Conservation (phyloP, 2,888 invertebrate genomes). For the Parnassius apollo region DNA sequence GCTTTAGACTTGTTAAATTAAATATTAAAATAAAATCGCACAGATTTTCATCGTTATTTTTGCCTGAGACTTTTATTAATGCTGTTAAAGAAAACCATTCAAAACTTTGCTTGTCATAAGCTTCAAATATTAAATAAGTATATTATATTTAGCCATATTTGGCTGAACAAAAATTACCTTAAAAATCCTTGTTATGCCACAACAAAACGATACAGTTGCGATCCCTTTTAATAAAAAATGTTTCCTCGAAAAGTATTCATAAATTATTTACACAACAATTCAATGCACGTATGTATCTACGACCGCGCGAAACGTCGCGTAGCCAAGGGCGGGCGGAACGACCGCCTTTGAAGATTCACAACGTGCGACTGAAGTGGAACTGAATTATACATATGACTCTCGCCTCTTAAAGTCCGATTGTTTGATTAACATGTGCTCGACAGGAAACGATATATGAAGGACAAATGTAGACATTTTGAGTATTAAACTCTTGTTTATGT, state of each 20-base stretch:
- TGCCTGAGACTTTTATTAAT: too few relatives aligned
- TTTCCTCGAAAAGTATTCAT: conserved; percentile 24
- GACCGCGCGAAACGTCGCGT: conserved; percentile 12
- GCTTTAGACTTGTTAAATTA: too few relatives aligned
- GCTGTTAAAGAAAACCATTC: too few relatives aligned
- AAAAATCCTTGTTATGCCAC: background rate
- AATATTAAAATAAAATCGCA: too few relatives aligned
- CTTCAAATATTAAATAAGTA: too few relatives aligned
- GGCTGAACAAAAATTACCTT: conserved; percentile 13
- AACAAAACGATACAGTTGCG: background rate
- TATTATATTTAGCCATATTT: background rate
- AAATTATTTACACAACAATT: conserved; percentile 24
- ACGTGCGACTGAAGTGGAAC: conserved; percentile 45
- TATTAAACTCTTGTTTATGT: background rate
- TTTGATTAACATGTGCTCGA: conserved; percentile 32
- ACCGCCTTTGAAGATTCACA: conserved; percentile 43
- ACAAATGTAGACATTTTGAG: conserved; percentile 20
- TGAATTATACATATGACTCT: conserved; percentile 27
- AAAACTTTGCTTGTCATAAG: too few relatives aligned
- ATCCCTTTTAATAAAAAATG: conserved; percentile 19
- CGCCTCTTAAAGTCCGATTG: conserved; percentile 24
- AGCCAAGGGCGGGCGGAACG: conserved; percentile 58
- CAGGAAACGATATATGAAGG: conserved; percentile 17
- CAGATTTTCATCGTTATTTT: too few relatives aligned
- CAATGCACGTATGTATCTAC: conserved; percentile 25